These are phyloP conservation scores for Notechis scutatus DNA, from an alignment of 2,113 vertebrate genomes.

Conservation along the genomic window DNA sequence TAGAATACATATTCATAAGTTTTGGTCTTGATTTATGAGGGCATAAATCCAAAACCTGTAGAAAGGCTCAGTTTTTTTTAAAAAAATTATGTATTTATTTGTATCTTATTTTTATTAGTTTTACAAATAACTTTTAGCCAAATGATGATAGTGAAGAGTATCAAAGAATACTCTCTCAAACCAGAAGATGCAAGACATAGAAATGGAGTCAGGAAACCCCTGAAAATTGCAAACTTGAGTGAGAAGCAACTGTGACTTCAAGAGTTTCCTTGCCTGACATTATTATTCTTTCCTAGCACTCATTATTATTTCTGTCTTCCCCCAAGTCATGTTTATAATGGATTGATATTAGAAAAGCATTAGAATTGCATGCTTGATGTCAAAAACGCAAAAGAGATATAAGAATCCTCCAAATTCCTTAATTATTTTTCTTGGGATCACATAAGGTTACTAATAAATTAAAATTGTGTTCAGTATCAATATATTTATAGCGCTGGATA, in stretches of 20 bases:
- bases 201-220: background rate
- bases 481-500: background rate
- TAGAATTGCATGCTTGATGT: too few relatives aligned
- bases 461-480: background rate
- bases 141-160: background rate
- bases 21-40: background rate
- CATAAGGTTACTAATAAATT: background rate
- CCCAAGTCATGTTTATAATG: background rate
- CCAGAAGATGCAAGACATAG: background rate
- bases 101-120: too few relatives aligned
- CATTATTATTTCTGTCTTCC: background rate
- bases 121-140: background rate
- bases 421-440: background rate
- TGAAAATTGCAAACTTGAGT: background rate
- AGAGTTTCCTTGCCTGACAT: background rate
- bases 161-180: background rate
- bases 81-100: too few relatives aligned
- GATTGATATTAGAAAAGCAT: background rate
- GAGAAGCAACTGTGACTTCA: background rate
- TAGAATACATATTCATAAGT: background rate
- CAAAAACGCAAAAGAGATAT: background rate
- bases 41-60: background rate
- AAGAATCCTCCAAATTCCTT: background rate
- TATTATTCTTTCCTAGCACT: background rate
- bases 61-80: background rate